Evolutionary conservation across 1,140 invertebrate species (phyloP).

Genomic region (Bicyclus anynana): DNA sequence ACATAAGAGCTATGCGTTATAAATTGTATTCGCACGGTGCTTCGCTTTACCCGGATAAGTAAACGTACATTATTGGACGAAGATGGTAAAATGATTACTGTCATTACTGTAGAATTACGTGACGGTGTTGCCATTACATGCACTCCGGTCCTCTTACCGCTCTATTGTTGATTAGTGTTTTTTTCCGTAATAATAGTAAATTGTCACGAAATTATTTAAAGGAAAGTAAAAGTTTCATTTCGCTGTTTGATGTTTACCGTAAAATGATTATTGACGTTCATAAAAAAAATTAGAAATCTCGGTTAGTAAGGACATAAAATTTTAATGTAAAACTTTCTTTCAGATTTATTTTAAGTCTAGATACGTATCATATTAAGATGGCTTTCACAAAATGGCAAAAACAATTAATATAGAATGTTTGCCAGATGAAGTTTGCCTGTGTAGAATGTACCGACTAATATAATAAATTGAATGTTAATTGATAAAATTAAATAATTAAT

Average conservation of each 20-base stretch:
- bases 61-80: conserved; percentile 53
- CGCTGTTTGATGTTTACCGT: not conserved
- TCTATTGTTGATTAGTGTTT: conserved; percentile 52
- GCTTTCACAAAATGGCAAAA: too few relatives aligned
- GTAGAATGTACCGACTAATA: too few relatives aligned
- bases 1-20: conserved; percentile 19
- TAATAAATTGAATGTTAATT: too few relatives aligned
- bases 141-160: conserved; percentile 53
- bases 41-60: conserved; percentile 30
- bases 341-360: too few relatives aligned
- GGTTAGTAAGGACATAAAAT: too few relatives aligned
- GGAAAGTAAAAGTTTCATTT: conserved; percentile 17
- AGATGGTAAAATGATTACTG: conserved; percentile 70
- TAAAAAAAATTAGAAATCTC: too few relatives aligned
- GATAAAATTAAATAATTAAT: too few relatives aligned
- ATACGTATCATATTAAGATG: too few relatives aligned
- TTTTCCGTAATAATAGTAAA: conserved; percentile 44
- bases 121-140: conserved; percentile 52
- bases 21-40: conserved; percentile 42
- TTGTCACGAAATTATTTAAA: conserved; percentile 25
- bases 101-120: conserved; percentile 62
- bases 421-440: too few relatives aligned
- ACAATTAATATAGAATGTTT: too few relatives aligned
- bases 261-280: too few relatives aligned
- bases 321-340: too few relatives aligned